phyloP scores from a whole-genome alignment of 1,140 invertebrate genomes.

The Hermetia illucens region DNA sequence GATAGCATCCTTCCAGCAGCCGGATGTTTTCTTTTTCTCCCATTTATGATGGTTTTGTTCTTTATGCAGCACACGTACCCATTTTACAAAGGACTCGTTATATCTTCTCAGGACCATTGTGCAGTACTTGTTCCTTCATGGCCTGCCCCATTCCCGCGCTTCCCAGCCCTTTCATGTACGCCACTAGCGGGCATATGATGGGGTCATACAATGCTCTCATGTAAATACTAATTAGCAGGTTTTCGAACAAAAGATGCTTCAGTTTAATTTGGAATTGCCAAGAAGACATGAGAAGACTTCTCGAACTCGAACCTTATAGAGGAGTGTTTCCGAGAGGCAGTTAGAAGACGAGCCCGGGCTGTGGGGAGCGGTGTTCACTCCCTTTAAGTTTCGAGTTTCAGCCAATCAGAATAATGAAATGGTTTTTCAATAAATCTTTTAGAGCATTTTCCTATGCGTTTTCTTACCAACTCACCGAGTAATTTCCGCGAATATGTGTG shows the following conservation, averaged over 20 bases:
- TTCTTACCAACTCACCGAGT: too few relatives aligned
- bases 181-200: not conserved
- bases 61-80: not conserved
- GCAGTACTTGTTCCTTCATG: too few relatives aligned
- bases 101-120: too few relatives aligned
- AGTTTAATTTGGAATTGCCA: too few relatives aligned
- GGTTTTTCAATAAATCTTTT: constrained; percentile 1
- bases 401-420: not conserved
- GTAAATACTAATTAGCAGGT: constrained; percentile 1
- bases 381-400: not conserved
- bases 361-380: not conserved
- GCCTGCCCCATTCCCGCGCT: too few relatives aligned
- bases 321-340: too few relatives aligned
- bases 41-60: not conserved
- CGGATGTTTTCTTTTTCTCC: not conserved
- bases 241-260: constrained; percentile 1
- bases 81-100: not conserved
- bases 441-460: too few relatives aligned
- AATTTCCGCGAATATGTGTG: too few relatives aligned
- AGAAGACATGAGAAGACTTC: too few relatives aligned
- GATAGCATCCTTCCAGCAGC: not conserved
- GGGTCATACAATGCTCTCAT: not conserved
- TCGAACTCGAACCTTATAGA: too few relatives aligned
- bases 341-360: not conserved
- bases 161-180: not conserved